Evolutionary conservation across 2,888 invertebrate genomes (phyloP), one percentile per base, ranked within the genome.

Genomic region (Ischnura elegans): DNA sequence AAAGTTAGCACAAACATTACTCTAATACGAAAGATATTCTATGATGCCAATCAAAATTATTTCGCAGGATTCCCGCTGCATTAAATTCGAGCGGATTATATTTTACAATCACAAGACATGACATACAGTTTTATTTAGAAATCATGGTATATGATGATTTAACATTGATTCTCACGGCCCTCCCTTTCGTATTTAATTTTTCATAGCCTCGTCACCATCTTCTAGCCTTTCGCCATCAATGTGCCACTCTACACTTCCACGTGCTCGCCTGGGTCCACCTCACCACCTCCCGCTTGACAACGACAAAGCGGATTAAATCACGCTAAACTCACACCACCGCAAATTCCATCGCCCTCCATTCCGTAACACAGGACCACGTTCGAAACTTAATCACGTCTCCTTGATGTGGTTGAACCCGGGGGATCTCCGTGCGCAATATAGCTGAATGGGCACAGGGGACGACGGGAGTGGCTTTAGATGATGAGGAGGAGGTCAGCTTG

Each of bases 371-470:
- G 42, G 90, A n/a, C 90, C 90, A 90, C 90, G 90, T 61, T 90
- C 47, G 90, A 90, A 90, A 90, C 90, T 90, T 43, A 90, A 90
- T 90, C 90, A 61, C 55, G 90, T 90, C 61, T 90, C 90, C 90
- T 90, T 90, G 90, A 90, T 61, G 90, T 61, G 90, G 90, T 90
- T 90, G 90, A 90, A 90, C 90, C 61, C 61, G 25, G 90, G 90
- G 90, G 61, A 90, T 43, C 90, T 42, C 61, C n/a, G 19, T n/a
- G n/a, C 43, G 90, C 90, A 90, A 61, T 43, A 61, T 61, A 61
- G 90, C 43, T 36, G 76, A 76, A 76, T 76, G 13, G 36, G 76
- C 8, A 16, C 36, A 5, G 36, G 36, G 36, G 76, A 16, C 29
- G 76, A 10, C 2, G 76, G 29, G 5, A n/a, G n/a, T n/a, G 61